These are phyloP conservation scores for Sebastes elongatus DNA, from an alignment of 2,797 vertebrate genomes.

Conservation along the genomic window DNA sequence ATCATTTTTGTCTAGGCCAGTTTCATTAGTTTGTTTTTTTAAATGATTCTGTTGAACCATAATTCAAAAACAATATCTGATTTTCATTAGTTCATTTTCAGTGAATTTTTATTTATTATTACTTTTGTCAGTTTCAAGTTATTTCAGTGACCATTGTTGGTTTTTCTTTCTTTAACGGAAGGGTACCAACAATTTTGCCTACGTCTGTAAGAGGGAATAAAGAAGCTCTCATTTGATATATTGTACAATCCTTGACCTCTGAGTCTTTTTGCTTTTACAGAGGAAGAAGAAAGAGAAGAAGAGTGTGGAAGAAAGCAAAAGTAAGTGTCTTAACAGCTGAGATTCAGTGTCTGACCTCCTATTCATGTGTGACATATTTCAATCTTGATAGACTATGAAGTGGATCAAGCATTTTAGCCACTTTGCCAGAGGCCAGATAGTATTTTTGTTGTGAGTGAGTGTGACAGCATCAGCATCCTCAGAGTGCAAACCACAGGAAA, in stretches of 20 bases:
- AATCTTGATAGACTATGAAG: not conserved
- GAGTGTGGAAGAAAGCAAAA: not conserved
- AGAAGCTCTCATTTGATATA: not conserved
- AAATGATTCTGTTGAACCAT: too few species aligned
- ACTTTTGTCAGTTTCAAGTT: too few species aligned
- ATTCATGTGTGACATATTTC: not conserved
- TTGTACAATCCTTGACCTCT: not conserved
- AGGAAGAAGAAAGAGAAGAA: not conserved
- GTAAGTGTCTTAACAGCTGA: not conserved
- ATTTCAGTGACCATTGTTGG: too few species aligned
- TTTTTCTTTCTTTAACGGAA: too few species aligned
- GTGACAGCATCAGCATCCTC: not conserved
- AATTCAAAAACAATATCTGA: too few species aligned
- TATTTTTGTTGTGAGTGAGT: conserved; percentile 3
- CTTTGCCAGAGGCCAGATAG: not conserved
- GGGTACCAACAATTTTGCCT: too few species aligned
- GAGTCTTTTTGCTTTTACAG: not conserved
- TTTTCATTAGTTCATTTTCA: too few species aligned
- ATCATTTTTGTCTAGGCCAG: too few species aligned
- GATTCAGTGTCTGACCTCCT: not conserved
- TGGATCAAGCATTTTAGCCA: not conserved
- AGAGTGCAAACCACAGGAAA: conserved; percentile 1
- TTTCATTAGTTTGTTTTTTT: too few species aligned
- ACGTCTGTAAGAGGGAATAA: not conserved
- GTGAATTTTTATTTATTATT: too few species aligned